phyloP scores from a whole-genome alignment of 2,888 invertebrate species.

The Eupithecia subumbrata region DNA sequence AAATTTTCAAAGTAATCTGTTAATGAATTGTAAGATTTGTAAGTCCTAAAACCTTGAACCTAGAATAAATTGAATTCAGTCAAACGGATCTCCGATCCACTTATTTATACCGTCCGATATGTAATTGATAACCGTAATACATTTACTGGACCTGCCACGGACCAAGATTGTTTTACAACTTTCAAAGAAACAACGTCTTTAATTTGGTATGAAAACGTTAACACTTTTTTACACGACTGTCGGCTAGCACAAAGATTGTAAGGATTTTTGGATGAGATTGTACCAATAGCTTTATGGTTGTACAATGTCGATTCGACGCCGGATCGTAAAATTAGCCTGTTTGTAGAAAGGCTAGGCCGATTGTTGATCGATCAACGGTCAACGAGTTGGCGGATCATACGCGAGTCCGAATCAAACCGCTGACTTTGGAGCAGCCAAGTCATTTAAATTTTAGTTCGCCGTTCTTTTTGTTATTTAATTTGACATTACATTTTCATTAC shows the following conservation, averaged over 20 bases:
- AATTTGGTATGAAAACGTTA: constrained; percentile 27
- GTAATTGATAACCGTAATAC: constrained; percentile 61
- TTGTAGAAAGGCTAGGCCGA: too few species aligned
- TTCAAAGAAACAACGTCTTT: constrained; percentile 41
- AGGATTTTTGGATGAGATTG: constrained; percentile 1
- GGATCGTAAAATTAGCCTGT: too few species aligned
- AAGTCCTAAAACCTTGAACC: not conserved
- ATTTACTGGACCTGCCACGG: constrained; percentile 51
- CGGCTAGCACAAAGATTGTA: constrained; percentile 12
- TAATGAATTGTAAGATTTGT: too few species aligned
- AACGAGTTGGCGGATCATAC: too few species aligned
- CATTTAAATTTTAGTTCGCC: too few species aligned
- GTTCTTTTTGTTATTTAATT: too few species aligned
- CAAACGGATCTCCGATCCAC: constrained; percentile 33
- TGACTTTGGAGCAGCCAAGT: too few species aligned
- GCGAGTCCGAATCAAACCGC: too few species aligned
- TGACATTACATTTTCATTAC: too few species aligned
- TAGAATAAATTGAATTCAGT: not conserved
- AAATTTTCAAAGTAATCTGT: too few species aligned
- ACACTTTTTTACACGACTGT: constrained; percentile 31
- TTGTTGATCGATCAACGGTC: too few species aligned
- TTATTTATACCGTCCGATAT: constrained; percentile 52
- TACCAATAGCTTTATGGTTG: not conserved
- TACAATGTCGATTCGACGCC: not conserved
- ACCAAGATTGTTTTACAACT: constrained; percentile 52